Base-by-base conservation (phyloP, 2,113 vertebrate genomes). In the Rhipidura dahli region DNA sequence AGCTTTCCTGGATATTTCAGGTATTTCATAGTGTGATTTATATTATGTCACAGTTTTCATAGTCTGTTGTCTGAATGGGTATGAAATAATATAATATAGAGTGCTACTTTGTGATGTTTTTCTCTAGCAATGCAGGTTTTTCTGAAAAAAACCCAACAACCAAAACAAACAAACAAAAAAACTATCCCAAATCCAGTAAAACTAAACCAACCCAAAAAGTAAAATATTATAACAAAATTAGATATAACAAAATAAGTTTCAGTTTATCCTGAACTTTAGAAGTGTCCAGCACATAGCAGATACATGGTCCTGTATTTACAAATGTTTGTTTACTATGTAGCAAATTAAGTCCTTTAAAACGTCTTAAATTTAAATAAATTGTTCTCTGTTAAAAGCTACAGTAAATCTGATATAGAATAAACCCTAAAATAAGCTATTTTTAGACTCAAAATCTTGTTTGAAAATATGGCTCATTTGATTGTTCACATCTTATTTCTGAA, bases 111-210 rank as follows among this genome's bases (percentile, higher is more conserved):
- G 6, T 33, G 17, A 61, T 24, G 3, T 40, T 61, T 78, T 63
- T 15, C 35, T 31, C 26, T 42, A 21, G 40, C 85, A 77, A 71
- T 33, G 8, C 8, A 33, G 8, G 0, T 31, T 35, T 70, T 66
- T 66, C 15, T 26, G 33, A 33, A 57, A 70, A 61, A 30, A 45
- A 7, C 3, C 4, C n/a, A 66, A 11, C 8, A 26, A 40, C 16
- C 28, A 40, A 79, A 49, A 30, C 3, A 49, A 54, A 23, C 6
- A 61, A 66, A 68, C 11, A 31, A 31, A 31, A 42, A 26, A 24
- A 2, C 0, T 0, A 27, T 18, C 10, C 8, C 18, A 65, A 35
- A 56, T 27, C 11, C 5, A 56, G 33, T 4, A 30, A 47, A 79
- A 50, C 4, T 13, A 42, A 65, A 33, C 8, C 35, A 50, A 64